These are phyloP conservation scores for Ranitomeya imitator DNA, from an alignment of 2,113 vertebrate species.

Conservation along the genomic window DNA sequence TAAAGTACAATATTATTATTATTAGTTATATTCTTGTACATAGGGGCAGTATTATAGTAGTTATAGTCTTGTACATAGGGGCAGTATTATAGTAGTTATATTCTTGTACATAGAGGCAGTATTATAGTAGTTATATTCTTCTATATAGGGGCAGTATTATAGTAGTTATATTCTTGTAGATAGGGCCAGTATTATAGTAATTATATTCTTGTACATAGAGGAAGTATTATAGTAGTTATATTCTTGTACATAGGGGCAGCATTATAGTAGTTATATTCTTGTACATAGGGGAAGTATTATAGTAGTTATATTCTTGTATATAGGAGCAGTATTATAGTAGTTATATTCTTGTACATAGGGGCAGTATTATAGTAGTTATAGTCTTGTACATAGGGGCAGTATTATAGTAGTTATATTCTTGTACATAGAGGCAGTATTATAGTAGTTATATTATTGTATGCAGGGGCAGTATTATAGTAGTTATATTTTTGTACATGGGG, in stretches of 20 bases:
- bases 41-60: too few species aligned
- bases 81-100: not conserved
- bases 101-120: not conserved
- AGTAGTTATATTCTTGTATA: not conserved
- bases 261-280: not conserved
- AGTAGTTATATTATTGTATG: not conserved
- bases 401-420: slow-evolving; percentile 1
- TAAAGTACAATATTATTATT: too few species aligned
- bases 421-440: not conserved
- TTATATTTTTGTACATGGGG: too few species aligned
- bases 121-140: not conserved
- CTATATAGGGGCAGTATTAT: not conserved
- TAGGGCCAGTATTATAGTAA: not conserved
- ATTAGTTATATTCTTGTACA: too few species aligned
- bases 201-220: not conserved
- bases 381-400: not conserved
- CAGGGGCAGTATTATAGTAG: not conserved
- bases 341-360: not conserved
- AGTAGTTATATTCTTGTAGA: not conserved
- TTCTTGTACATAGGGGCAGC: not conserved
- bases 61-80: too few species aligned
- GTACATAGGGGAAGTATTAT: not conserved
- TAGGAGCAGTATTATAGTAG: not conserved
- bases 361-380: not conserved
- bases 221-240: too few species aligned